phyloP scores from a whole-genome alignment of 2,113 vertebrate genomes.

The Nerophis lumbriciformis region DNA sequence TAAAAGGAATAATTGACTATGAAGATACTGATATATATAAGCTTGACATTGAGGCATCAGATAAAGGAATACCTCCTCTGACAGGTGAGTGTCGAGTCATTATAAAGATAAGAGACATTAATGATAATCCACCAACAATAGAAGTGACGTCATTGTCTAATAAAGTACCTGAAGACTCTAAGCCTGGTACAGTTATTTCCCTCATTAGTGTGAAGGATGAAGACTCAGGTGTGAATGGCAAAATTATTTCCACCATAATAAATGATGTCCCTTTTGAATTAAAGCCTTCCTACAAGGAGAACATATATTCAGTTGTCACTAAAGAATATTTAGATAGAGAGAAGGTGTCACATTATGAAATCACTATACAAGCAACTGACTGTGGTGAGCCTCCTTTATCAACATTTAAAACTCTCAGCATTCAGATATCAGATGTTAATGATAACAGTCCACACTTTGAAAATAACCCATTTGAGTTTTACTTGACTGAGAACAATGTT shows the following conservation, averaged over 20 bases:
- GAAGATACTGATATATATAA: slow-evolving; percentile 37
- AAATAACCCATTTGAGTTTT: slow-evolving; percentile 40
- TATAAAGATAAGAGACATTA: slow-evolving; percentile 23
- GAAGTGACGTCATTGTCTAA: slow-evolving; percentile 39
- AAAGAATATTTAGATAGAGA: slow-evolving; percentile 59
- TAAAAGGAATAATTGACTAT: slow-evolving; percentile 30
- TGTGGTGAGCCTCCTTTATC: slow-evolving; percentile 55
- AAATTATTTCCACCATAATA: slow-evolving; percentile 57
- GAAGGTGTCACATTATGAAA: slow-evolving; percentile 63
- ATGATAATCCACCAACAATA: slow-evolving; percentile 39
- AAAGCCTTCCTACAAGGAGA: slow-evolving; percentile 61
- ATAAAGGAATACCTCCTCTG: slow-evolving; percentile 28
- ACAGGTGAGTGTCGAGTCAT: slow-evolving; percentile 20
- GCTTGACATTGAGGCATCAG: slow-evolving; percentile 39
- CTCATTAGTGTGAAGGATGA: slow-evolving; percentile 38
- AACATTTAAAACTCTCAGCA: slow-evolving; percentile 39
- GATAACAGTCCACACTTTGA: slow-evolving; percentile 62
- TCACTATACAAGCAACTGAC: slow-evolving; percentile 60
- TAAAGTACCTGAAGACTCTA: slow-evolving; percentile 33
- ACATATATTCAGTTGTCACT: slow-evolving; percentile 61
- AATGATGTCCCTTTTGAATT: slow-evolving; percentile 52
- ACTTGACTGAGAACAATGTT: slow-evolving; percentile 60
- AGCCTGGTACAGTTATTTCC: slow-evolving; percentile 39
- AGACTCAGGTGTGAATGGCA: slow-evolving; percentile 38
- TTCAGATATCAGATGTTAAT: slow-evolving; percentile 61